phyloP scores from a whole-genome alignment of 2,797 vertebrate species.

The Takifugu rubripes region DNA sequence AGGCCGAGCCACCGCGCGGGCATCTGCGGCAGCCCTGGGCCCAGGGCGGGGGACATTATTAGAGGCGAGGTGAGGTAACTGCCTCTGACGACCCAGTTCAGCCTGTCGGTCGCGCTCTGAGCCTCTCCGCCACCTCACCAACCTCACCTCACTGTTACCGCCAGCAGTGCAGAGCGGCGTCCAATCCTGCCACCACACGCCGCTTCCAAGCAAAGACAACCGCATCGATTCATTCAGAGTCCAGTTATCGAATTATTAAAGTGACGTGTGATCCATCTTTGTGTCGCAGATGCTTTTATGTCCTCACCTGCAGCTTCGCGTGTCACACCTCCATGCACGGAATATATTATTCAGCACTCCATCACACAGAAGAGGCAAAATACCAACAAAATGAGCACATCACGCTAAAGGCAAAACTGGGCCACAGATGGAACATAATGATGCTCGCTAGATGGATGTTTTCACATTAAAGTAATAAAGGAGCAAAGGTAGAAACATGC shows the following conservation, averaged over 20 bases:
- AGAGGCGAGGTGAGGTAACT: constrained; percentile 69
- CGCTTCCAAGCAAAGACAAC: constrained; percentile 5
- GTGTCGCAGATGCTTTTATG: constrained; percentile 8
- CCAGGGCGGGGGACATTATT: constrained; percentile 65
- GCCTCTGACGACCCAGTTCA: constrained; percentile 72
- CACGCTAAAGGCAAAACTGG: constrained; percentile 20
- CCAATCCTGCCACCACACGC: constrained; percentile 28
- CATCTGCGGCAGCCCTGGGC: constrained; percentile 60
- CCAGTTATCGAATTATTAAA: constrained; percentile 17
- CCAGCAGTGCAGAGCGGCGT: constrained; percentile 35
- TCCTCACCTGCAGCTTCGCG: background rate
- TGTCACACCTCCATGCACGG: constrained; percentile 12
- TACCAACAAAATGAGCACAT: constrained; percentile 26
- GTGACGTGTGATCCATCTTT: constrained; percentile 8
- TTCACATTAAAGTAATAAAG: too few species aligned
- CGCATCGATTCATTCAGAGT: constrained; percentile 3
- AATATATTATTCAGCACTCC: constrained; percentile 26
- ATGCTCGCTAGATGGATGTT: too few species aligned
- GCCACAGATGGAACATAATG: background rate
- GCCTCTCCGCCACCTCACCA: constrained; percentile 47
- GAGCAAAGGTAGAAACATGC: too few species aligned
- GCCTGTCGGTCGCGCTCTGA: constrained; percentile 46
- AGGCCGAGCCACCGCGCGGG: constrained; percentile 53
- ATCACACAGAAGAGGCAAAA: constrained; percentile 30
- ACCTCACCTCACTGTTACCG: constrained; percentile 43